phyloP scores from a whole-genome alignment of 2,888 invertebrate species.

The Byasa hedistus region DNA sequence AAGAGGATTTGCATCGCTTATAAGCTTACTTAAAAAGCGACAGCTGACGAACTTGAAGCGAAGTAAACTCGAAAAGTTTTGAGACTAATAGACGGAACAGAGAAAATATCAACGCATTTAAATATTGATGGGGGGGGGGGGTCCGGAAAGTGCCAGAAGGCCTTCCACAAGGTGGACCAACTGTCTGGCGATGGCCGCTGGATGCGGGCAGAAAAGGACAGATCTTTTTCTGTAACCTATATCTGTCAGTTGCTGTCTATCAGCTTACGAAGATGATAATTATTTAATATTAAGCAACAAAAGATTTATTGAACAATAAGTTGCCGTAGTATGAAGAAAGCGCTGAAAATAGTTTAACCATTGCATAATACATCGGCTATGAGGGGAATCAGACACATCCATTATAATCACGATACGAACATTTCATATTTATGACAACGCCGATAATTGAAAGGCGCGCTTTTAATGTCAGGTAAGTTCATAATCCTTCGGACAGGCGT shows the following conservation, averaged over 20 bases:
- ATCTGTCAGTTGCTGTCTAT: too few species aligned
- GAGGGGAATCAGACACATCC: background rate
- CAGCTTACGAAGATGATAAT: too few species aligned
- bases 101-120: slow-evolving; percentile 37
- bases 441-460: slow-evolving; percentile 23
- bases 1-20: slow-evolving; percentile 34
- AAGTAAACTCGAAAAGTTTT: slow-evolving; percentile 43
- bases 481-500: slow-evolving; percentile 25
- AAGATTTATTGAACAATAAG: too few species aligned
- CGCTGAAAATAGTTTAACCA: background rate
- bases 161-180: too few species aligned
- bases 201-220: too few species aligned
- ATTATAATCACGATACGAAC: slow-evolving; percentile 1
- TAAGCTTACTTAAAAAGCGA: slow-evolving; percentile 36
- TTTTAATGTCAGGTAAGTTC: slow-evolving; percentile 25
- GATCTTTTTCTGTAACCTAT: too few species aligned
- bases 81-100: slow-evolving; percentile 51
- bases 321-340: background rate
- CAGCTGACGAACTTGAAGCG: slow-evolving; percentile 42
- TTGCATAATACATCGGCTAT: slow-evolving; percentile 32
- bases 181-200: too few species aligned
- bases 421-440: slow-evolving; percentile 30
- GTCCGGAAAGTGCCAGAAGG: too few species aligned
- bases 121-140: too few species aligned
- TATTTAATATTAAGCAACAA: too few species aligned